Evolutionary conservation across 2,888 invertebrate genomes (phyloP).

Genomic region (Cheilosia grossa): DNA sequence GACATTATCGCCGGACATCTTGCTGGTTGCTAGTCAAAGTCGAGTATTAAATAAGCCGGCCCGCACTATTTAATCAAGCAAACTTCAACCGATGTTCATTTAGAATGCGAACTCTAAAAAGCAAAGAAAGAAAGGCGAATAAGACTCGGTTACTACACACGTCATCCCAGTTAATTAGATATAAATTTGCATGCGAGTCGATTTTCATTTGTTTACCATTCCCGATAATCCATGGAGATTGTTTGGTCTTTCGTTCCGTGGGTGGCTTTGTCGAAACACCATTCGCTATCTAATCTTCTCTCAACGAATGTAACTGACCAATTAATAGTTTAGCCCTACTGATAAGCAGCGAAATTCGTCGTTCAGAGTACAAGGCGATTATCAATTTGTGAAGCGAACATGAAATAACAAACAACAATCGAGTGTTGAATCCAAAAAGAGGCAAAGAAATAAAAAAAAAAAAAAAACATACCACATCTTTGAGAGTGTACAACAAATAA

Average conservation of each 20-base stretch:
- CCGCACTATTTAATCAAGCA: constrained; percentile 3
- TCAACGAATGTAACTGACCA: constrained; percentile 34
- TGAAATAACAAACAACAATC: constrained; percentile 1
- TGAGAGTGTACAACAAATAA: constrained; percentile 67
- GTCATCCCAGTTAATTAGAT: no score
- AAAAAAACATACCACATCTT: constrained; percentile 38
- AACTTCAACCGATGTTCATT: constrained; percentile 42
- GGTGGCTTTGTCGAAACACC: neutral
- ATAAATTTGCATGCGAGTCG: no score
- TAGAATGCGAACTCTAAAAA: constrained; percentile 44
- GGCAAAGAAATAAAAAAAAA: constrained; percentile 41
- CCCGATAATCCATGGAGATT: neutral
- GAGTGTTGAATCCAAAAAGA: constrained; percentile 1
- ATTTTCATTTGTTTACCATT: no score
- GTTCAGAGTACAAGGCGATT: constrained; percentile 32
- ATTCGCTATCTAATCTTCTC: constrained; percentile 37
- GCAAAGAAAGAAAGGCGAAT: constrained; percentile 28
- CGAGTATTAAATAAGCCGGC: constrained; percentile 8
- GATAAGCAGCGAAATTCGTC: constrained; percentile 29
- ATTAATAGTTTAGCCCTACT: constrained; percentile 21
- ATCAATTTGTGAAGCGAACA: neutral
- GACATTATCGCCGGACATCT: constrained; percentile 68
- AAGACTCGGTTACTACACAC: neutral
- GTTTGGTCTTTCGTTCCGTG: neutral
- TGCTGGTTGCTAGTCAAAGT: constrained; percentile 14